Conservation (phyloP, 2,888 invertebrate species). For the Boloria selene region DNA sequence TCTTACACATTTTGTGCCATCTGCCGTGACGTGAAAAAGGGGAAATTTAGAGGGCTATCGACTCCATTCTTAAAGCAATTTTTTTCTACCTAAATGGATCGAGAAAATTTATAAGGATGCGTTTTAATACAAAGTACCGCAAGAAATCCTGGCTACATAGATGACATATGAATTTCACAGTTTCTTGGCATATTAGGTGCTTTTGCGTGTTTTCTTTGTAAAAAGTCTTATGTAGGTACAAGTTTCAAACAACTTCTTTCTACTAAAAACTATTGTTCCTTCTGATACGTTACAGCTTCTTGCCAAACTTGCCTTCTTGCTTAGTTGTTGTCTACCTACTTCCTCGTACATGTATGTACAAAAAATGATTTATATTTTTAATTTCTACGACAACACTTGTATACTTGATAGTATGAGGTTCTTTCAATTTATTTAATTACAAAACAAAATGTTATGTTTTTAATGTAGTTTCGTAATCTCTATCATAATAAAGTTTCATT, state of each 20-base stretch:
- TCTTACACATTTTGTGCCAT: slow-evolving; percentile 14
- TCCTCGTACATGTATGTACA: not conserved
- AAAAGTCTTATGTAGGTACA: slow-evolving; percentile 12
- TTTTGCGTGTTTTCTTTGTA: slow-evolving; percentile 5
- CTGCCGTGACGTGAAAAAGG: slow-evolving; percentile 14
- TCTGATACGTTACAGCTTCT: slow-evolving; percentile 27
- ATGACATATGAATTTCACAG: not conserved
- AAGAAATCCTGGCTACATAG: slow-evolving; percentile 1
- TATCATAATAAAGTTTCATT: too few relatives aligned
- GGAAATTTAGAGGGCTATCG: not conserved
- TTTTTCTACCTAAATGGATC: slow-evolving; percentile 4
- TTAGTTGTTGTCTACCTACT: slow-evolving; percentile 5
- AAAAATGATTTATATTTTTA: not conserved
- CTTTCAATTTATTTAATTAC: too few relatives aligned
- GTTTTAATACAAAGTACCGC: too few relatives aligned
- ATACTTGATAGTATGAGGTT: too few relatives aligned
- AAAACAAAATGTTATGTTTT: too few relatives aligned
- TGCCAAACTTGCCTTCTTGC: slow-evolving; percentile 14
- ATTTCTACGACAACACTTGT: not conserved
- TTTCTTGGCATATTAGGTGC: slow-evolving; percentile 7
- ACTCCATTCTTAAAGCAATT: slow-evolving; percentile 5
- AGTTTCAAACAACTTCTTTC: slow-evolving; percentile 24
- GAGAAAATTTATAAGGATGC: not conserved
- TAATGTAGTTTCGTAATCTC: too few relatives aligned
- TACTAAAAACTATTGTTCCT: slow-evolving; percentile 25